phyloP scores from a whole-genome alignment of 1,140 invertebrate species.

The Temnothorax longispinosus region DNA sequence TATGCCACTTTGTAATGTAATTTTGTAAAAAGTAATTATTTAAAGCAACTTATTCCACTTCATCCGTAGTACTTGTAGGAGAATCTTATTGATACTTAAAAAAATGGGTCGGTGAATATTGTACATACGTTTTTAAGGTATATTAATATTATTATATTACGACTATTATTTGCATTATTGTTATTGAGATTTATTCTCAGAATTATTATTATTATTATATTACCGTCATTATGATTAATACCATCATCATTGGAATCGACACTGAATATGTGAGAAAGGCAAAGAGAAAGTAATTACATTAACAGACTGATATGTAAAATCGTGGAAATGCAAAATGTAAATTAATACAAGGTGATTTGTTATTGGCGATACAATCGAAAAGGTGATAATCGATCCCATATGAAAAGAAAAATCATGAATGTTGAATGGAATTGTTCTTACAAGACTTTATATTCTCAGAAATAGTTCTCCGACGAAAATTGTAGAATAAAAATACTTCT shows the following conservation, averaged over 20 bases:
- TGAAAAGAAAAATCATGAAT: neutral
- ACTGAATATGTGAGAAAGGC: slow-evolving; percentile 51
- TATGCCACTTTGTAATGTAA: slow-evolving; percentile 85
- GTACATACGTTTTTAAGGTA: slow-evolving; percentile 82
- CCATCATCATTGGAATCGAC: slow-evolving; percentile 64
- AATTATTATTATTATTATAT: slow-evolving; percentile 74
- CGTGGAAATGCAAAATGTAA: slow-evolving; percentile 63
- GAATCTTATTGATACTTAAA: slow-evolving; percentile 79
- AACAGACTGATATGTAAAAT: slow-evolving; percentile 73
- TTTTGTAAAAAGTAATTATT: slow-evolving; percentile 85
- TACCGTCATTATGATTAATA: slow-evolving; percentile 58
- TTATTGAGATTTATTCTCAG: slow-evolving; percentile 79
- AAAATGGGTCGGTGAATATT: slow-evolving; percentile 78
- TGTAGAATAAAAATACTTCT: neutral
- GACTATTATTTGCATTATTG: slow-evolving; percentile 79
- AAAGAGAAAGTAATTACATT: slow-evolving; percentile 72
- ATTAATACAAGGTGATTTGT: slow-evolving; percentile 40
- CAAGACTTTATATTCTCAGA: neutral
- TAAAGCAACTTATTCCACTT: slow-evolving; percentile 80
- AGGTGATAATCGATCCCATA: neutral
- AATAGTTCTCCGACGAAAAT: neutral
- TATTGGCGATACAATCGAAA: neutral
- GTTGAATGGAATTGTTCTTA: neutral
- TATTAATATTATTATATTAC: slow-evolving; percentile 75
- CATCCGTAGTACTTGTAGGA: slow-evolving; percentile 77